Evolutionary conservation across 2,888 invertebrate species (phyloP), one percentile per base, ranked within the genome.

Genomic region (Drosophila greeni): DNA sequence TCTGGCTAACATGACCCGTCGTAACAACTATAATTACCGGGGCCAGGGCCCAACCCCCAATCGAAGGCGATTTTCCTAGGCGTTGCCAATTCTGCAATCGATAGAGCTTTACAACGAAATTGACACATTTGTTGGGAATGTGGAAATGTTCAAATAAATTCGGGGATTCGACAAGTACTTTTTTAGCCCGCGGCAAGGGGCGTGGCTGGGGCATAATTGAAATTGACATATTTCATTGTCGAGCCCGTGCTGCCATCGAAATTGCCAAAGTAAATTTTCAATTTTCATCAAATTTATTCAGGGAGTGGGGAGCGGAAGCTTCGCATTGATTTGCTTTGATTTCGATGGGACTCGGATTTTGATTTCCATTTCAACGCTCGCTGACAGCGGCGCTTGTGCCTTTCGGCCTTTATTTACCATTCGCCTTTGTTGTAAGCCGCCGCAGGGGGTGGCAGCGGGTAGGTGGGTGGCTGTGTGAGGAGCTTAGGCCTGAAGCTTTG

Each of bases 261-360:
- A 82, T 79, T 80, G 84, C 74, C 76, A 80, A 79, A 80, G 84
- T 82, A 80, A 67, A 80, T 82, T 84, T 84, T 84, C 84, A 82
- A 80, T 80, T 80, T 80, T 75, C 82, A 75, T 72, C 70, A 68
- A 55, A 67, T 67, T 72, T 67, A 53, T 70, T 53, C 52, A 65
- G 23, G 23, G 24, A 7, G 29, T 12, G 24, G 16, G 16, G 16
- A 2, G 37, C 9, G 37, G 18, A 56, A 52, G 60, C 66, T 26
- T 49, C 53, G 66, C 73, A 85, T 82, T 82, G 82, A 82, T 82
- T 82, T 74, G 74, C 78, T 83, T 82, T 83, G 85, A 82, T 84
- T 82, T 60, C 18, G 36, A 42, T 48, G 39, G 24, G 57, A 31
- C 31, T 48, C 39, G 33, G 65, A 64, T 62, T 62, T 43, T 64